phyloP scores from a whole-genome alignment of 2,797 vertebrate genomes.

The Babyrousa celebensis region DNA sequence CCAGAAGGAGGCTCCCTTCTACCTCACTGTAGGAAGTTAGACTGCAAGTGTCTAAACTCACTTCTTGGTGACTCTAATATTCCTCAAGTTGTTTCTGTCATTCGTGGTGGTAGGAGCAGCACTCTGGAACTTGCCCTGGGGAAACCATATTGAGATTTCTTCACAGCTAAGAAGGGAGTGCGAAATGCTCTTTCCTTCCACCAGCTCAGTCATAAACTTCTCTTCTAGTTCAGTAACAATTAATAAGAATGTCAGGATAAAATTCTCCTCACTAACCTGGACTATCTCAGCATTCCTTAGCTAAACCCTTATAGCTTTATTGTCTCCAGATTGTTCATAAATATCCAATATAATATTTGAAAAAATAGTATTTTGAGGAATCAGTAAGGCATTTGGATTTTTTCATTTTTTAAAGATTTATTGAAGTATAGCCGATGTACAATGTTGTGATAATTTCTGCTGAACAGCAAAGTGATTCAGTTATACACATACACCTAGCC shows the following conservation, averaged over 20 bases:
- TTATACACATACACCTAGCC: too few relatives aligned
- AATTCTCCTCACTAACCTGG: constrained; percentile 38
- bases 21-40: constrained; percentile 67
- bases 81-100: neutral
- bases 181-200: neutral
- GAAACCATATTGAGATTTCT: constrained; percentile 52
- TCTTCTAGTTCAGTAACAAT: constrained; percentile 16
- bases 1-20: constrained; percentile 87
- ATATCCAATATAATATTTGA: neutral
- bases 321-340: constrained; percentile 33
- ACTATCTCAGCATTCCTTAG: constrained; percentile 2
- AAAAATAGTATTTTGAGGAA: constrained; percentile 58
- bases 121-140: neutral
- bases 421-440: too few relatives aligned
- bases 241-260: constrained; percentile 34
- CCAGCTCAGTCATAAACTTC: constrained; percentile 16
- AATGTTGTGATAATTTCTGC: too few relatives aligned
- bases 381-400: neutral
- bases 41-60: constrained; percentile 53
- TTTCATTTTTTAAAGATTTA: too few relatives aligned
- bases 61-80: neutral
- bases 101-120: neutral
- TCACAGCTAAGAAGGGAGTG: constrained; percentile 9
- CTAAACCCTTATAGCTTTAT: constrained; percentile 49
- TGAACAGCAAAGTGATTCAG: too few relatives aligned